These are phyloP conservation scores for Acanthaster planci DNA, from an alignment of 35 echinoderm and acorn worm genomes.

Conservation along the genomic window DNA sequence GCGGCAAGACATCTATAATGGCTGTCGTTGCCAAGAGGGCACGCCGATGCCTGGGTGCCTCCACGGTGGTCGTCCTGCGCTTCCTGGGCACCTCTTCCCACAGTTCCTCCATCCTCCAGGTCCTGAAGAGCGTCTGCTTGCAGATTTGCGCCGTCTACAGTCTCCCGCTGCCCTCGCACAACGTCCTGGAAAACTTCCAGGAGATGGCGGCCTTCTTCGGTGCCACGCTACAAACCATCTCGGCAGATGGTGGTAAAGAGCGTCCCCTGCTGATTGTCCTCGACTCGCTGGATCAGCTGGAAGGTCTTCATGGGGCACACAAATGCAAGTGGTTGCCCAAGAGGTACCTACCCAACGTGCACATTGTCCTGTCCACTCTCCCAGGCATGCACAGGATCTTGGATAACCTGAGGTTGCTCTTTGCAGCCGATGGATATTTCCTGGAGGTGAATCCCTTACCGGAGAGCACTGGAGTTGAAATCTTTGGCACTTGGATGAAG, in stretches of 20 bases:
- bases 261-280: constrained; percentile 75
- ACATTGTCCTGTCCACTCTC: constrained; percentile 81
- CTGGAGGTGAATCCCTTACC: constrained; percentile 62
- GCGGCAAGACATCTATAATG: constrained; percentile 96
- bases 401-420: constrained; percentile 62
- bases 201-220: constrained; percentile 73
- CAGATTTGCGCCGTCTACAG: constrained; percentile 79
- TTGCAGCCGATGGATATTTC: constrained; percentile 61
- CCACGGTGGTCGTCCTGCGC: constrained; percentile 56
- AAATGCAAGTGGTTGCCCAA: constrained; percentile 85
- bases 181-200: constrained; percentile 66
- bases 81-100: constrained; percentile 88
- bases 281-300: constrained; percentile 92
- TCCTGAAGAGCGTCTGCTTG: constrained; percentile 46
- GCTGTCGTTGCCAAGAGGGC: constrained; percentile 77
- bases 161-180: constrained; percentile 33
- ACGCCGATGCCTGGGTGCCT: constrained; percentile 30
- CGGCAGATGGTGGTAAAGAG: constrained; percentile 41
- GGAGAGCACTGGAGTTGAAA: constrained; percentile 82
- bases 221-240: constrained; percentile 67
- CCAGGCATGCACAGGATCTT: constrained; percentile 88
- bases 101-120: constrained; percentile 84
- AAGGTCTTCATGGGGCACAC: constrained; percentile 68
- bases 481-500: constrained; percentile 85
- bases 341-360: constrained; percentile 64